These are phyloP conservation scores for Gavia stellata DNA, from an alignment of 2,113 vertebrate genomes.

Conservation along the genomic window DNA sequence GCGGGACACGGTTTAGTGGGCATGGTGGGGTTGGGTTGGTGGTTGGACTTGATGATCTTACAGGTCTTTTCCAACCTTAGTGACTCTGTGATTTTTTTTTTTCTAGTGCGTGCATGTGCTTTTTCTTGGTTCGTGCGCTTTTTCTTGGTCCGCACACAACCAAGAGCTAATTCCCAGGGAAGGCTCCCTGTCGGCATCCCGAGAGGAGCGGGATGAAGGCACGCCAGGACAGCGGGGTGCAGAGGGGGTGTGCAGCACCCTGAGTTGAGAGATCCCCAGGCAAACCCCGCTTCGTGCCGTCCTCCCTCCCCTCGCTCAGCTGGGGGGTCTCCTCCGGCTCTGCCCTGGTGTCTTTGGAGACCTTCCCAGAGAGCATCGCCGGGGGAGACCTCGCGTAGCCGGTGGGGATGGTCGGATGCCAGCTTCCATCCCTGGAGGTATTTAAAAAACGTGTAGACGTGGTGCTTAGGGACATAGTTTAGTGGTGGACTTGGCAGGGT, in stretches of 20 bases:
- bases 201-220: background rate
- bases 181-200: accelerated
- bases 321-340: background rate
- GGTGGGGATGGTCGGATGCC: background rate
- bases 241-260: background rate
- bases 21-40: no score
- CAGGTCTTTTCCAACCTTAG: no score
- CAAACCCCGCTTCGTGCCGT: accelerated
- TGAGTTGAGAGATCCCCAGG: background rate
- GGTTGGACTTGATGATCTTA: no score
- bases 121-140: no score
- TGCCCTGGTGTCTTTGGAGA: background rate
- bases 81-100: no score
- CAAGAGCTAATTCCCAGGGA: background rate
- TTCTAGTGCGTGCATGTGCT: accelerated
- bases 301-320: background rate
- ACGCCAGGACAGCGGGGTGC: background rate
- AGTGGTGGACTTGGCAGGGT: background rate
- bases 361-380: background rate
- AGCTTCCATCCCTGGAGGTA: background rate
- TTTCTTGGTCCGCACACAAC: accelerated
- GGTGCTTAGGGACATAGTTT: accelerated
- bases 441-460: background rate
- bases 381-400: background rate
- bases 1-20: no score